Evolutionary conservation across 2,888 invertebrate genomes (phyloP).

Genomic region (Synanthedon formicaeformis): DNA sequence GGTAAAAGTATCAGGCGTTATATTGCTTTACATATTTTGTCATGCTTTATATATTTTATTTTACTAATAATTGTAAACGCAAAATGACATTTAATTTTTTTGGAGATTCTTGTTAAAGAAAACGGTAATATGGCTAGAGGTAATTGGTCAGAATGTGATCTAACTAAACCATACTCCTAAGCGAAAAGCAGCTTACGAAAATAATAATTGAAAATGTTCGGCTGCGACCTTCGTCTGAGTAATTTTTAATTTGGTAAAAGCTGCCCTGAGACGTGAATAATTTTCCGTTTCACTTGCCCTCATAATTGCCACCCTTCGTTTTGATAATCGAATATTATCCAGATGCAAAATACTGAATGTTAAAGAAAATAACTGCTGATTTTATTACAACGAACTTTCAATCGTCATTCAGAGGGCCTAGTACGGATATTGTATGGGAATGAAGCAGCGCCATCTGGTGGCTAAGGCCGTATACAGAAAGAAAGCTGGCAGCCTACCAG

Average conservation of each 20-base stretch:
- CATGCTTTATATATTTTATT: no score
- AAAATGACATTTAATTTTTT: no score
- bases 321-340: conserved; percentile 19
- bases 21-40: no score
- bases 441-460: no score
- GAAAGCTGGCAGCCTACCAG: no score
- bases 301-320: conserved; percentile 26
- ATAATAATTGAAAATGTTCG: not conserved
- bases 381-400: not conserved
- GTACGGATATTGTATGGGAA: no score
- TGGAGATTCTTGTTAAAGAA: no score
- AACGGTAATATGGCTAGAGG: no score
- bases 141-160: no score
- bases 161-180: not conserved
- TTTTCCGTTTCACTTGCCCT: conserved; percentile 29
- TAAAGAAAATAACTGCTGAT: not conserved
- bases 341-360: conserved; percentile 10
- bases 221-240: conserved; percentile 4
- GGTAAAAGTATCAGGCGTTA: no score
- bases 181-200: not conserved
- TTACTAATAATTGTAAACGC: no score
- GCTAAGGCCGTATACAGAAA: no score
- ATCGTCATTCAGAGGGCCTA: not conserved
- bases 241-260: conserved; percentile 24
- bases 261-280: conserved; percentile 21